Evolutionary conservation across 2,888 invertebrate genomes (phyloP).

Genomic region (Coremacera marginata): DNA sequence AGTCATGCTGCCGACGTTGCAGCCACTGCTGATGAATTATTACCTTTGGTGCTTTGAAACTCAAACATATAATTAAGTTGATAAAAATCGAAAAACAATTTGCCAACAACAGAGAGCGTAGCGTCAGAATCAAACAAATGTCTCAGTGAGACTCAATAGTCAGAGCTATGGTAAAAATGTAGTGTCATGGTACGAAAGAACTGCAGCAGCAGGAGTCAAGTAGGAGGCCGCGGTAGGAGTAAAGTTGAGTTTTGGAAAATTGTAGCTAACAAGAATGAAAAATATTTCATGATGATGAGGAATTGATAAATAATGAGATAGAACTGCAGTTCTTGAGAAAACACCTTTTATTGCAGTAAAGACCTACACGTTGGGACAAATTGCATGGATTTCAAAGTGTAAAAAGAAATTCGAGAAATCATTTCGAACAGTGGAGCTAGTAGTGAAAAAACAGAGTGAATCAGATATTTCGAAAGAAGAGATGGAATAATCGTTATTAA

Average conservation of each 20-base stretch:
- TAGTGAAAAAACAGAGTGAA: too few species aligned
- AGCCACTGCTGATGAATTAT: conserved; percentile 42
- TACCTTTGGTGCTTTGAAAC: conserved; percentile 45
- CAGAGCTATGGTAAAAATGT: not conserved
- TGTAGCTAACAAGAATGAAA: not conserved
- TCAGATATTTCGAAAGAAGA: too few species aligned
- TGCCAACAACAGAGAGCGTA: conserved; percentile 31
- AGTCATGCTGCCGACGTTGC: conserved; percentile 8
- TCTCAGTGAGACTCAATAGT: not conserved
- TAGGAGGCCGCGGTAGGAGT: not conserved
- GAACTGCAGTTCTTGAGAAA: not conserved
- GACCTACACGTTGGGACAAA: not conserved
- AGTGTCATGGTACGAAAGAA: not conserved
- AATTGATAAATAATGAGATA: conserved; percentile 33
- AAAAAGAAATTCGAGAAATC: too few species aligned
- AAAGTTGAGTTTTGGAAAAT: not conserved
- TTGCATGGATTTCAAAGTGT: not conserved
- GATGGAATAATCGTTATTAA: too few species aligned
- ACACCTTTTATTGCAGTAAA: not conserved
- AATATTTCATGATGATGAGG: conserved; percentile 17
- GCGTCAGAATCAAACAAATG: not conserved
- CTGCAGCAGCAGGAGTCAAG: not conserved
- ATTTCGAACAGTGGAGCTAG: too few species aligned
- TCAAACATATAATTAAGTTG: conserved; percentile 46
- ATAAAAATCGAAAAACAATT: conserved; percentile 48